Evolutionary conservation across 2,888 invertebrate species (phyloP).

Genomic region (Euphydryas editha): DNA sequence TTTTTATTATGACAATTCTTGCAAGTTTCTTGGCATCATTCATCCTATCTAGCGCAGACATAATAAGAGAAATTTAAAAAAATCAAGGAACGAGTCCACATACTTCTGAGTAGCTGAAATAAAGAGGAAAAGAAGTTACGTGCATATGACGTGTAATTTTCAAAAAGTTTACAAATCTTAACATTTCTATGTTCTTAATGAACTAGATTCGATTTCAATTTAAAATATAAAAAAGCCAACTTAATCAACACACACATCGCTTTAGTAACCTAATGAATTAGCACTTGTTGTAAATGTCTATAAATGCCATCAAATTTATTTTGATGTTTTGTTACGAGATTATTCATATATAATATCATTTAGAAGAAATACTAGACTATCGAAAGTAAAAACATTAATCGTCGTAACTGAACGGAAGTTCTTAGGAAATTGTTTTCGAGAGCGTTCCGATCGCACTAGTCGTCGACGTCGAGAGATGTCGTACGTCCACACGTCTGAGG

Average conservation of each 20-base stretch:
- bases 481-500: slow-evolving; percentile 31
- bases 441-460: slow-evolving; percentile 12
- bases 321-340: too few relatives aligned
- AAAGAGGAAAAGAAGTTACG: background rate
- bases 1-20: slow-evolving; percentile 39
- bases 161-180: background rate
- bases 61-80: slow-evolving; percentile 24
- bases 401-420: slow-evolving; percentile 25
- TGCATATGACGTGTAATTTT: background rate
- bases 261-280: too few relatives aligned
- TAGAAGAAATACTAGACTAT: background rate
- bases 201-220: background rate
- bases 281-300: too few relatives aligned
- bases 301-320: too few relatives aligned
- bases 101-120: background rate
- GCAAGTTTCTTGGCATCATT: slow-evolving; percentile 38
- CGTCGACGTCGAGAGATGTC: slow-evolving; percentile 18
- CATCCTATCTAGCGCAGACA: slow-evolving; percentile 22
- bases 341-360: too few relatives aligned
- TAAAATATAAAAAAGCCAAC: background rate
- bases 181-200: background rate
- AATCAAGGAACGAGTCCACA: background rate
- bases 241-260: too few relatives aligned
- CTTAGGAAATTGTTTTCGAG: slow-evolving; percentile 27
- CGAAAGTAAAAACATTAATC: slow-evolving; percentile 1